Evolutionary conservation across 2,888 invertebrate species (phyloP).

Genomic region (Nezara viridula): DNA sequence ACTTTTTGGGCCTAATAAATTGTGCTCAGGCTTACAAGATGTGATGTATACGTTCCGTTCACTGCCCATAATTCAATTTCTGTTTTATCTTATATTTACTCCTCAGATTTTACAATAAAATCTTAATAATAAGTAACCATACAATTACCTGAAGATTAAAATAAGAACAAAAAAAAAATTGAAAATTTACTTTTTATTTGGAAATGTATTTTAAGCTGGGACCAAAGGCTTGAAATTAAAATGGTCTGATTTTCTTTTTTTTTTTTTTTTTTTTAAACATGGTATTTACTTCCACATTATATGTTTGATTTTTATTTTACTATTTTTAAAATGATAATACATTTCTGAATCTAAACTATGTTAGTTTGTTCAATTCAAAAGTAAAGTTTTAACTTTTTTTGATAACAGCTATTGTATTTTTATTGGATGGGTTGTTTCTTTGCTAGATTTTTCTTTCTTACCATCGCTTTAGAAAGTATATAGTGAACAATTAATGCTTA

Average conservation of each 20-base stretch:
- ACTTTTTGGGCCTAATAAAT: conserved; percentile 31
- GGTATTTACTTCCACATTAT: no score
- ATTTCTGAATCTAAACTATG: not conserved
- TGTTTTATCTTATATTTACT: not conserved
- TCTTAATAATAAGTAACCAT: not conserved
- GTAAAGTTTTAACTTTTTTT: not conserved
- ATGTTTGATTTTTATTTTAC: not conserved
- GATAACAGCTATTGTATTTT: not conserved
- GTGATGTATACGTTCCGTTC: conserved; percentile 16
- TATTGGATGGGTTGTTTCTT: not conserved
- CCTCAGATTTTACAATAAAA: not conserved
- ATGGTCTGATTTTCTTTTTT: conserved; percentile 12
- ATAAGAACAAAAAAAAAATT: not conserved
- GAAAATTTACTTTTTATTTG: not conserved
- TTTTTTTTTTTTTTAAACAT: no score
- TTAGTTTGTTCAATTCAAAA: not conserved
- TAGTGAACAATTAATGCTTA: not conserved
- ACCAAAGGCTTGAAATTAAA: conserved; percentile 41
- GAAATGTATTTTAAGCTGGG: conserved; percentile 19
- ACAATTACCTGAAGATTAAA: not conserved
- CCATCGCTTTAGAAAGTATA: not conserved
- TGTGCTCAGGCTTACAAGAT: conserved; percentile 8
- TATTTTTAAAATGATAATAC: not conserved
- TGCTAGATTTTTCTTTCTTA: not conserved
- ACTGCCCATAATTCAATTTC: not conserved